phyloP scores from a whole-genome alignment of 92 coral and sea anemone genomes.

The Umimayanthus chanpuru region DNA sequence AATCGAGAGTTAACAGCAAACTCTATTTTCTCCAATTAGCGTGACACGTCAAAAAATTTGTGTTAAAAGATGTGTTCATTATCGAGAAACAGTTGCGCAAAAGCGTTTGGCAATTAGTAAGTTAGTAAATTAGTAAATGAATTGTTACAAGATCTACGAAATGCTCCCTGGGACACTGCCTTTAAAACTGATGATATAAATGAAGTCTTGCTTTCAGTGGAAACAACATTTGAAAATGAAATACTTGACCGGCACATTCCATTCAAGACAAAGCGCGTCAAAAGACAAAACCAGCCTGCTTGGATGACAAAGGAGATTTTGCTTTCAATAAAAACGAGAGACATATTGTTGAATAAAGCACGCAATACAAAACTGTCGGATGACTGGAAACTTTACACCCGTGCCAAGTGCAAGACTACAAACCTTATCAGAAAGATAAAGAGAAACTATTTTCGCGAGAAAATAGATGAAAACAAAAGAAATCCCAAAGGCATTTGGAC shows the following conservation, averaged over 20 bases:
- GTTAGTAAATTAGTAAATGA: no score
- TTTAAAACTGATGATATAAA: constrained; percentile 41
- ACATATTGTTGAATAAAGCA: constrained; percentile 17
- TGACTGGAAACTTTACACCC: constrained; percentile 42
- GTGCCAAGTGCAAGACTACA: constrained; percentile 50
- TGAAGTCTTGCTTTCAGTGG: constrained; percentile 20
- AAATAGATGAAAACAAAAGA: constrained; percentile 65
- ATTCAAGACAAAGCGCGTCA: not conserved
- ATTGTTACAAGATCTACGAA: constrained; percentile 34
- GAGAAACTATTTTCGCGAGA: constrained; percentile 47
- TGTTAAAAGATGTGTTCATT: no score
- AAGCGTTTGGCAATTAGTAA: no score
- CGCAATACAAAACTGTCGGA: constrained; percentile 22
- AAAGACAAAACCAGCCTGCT: constrained; percentile 2
- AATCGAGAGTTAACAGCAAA: no score
- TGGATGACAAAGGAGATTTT: not conserved
- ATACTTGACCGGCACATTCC: not conserved
- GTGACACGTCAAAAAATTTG: no score
- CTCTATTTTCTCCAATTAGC: no score
- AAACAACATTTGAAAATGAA: not conserved
- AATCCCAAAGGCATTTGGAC: constrained; percentile 30
- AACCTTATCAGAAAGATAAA: constrained; percentile 45
- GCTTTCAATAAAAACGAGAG: not conserved
- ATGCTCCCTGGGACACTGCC: constrained; percentile 47
- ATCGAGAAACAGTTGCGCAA: no score